These are phyloP conservation scores for Actinopyga echinites DNA, from an alignment of 53 echinoderm and acorn worm species.

Conservation along the genomic window DNA sequence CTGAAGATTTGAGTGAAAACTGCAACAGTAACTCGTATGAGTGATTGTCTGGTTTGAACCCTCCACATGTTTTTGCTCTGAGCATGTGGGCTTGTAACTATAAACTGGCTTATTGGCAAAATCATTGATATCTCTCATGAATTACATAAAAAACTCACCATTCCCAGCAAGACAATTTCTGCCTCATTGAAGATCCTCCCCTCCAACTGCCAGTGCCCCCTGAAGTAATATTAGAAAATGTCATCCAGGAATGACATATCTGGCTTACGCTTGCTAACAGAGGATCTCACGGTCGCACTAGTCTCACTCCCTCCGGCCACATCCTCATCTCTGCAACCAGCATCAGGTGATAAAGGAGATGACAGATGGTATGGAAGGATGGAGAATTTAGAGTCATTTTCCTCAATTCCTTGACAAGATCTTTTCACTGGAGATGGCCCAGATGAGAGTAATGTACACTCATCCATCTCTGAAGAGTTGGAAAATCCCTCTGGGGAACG, in stretches of 20 bases:
- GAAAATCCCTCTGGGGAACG: too few species aligned
- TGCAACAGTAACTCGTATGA: too few species aligned
- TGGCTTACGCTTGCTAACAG: not conserved
- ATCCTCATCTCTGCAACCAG: not conserved
- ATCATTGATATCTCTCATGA: too few species aligned
- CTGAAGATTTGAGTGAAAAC: too few species aligned
- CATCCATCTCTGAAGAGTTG: constrained; percentile 17
- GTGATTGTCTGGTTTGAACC: too few species aligned
- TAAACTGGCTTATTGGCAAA: too few species aligned
- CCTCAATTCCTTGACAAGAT: not conserved
- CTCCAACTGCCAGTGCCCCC: too few species aligned
- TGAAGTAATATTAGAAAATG: not conserved
- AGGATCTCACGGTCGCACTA: not conserved
- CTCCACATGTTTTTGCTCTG: too few species aligned
- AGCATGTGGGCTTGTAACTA: too few species aligned
- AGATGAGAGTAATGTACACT: constrained; percentile 9
- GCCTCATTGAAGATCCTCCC: too few species aligned
- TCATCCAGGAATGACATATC: constrained; percentile 30
- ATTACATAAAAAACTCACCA: too few species aligned
- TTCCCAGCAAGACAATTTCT: too few species aligned
- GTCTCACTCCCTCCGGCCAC: not conserved
- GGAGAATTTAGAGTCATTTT: not conserved
- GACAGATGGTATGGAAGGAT: not conserved
- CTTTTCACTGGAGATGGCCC: not conserved
- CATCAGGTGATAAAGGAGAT: not conserved